Evolutionary conservation across 2,888 invertebrate species (phyloP).

Genomic region (Drosophila melanocephala): DNA sequence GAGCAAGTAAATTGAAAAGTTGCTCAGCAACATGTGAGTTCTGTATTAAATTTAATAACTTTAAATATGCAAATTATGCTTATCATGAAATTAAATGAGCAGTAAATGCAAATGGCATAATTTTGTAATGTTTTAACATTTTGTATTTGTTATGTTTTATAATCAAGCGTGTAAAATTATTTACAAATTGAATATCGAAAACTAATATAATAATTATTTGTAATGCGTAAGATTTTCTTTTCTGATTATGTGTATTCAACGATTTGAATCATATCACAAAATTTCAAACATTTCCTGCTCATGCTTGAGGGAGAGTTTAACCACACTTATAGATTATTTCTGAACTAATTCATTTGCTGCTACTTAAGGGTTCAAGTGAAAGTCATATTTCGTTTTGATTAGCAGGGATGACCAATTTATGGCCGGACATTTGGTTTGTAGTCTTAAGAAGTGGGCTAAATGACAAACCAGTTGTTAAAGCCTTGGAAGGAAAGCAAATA

Average conservation of each 20-base stretch:
- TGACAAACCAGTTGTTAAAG: slow-evolving; percentile 10
- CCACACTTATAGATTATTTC: neutral
- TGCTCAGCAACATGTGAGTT: slow-evolving; percentile 1
- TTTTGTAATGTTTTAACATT: neutral
- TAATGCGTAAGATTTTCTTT: neutral
- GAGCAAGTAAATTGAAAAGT: slow-evolving; percentile 61
- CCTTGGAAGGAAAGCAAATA: slow-evolving; percentile 31
- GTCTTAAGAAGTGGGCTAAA: neutral
- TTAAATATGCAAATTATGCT: slow-evolving; percentile 34
- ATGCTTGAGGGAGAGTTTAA: neutral
- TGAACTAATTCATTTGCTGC: neutral
- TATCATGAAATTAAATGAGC: slow-evolving; percentile 10
- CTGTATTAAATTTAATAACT: slow-evolving; percentile 18
- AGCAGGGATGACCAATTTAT: slow-evolving; percentile 18
- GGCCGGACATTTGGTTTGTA: neutral
- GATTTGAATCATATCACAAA: neutral
- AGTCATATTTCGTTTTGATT: slow-evolving; percentile 22
- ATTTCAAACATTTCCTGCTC: neutral
- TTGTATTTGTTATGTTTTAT: slow-evolving; percentile 13
- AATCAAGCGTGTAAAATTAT: slow-evolving; percentile 14
- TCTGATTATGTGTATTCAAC: neutral
- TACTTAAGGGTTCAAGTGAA: neutral
- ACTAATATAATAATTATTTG: neutral
- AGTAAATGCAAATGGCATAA: slow-evolving; percentile 15
- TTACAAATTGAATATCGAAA: slow-evolving; percentile 20